A percentile compares a stretch with the other conserved stretches of the same genome.
Conservation (phyloP, 2,113 vertebrate genomes). For the Labrus mixtus region DNA sequence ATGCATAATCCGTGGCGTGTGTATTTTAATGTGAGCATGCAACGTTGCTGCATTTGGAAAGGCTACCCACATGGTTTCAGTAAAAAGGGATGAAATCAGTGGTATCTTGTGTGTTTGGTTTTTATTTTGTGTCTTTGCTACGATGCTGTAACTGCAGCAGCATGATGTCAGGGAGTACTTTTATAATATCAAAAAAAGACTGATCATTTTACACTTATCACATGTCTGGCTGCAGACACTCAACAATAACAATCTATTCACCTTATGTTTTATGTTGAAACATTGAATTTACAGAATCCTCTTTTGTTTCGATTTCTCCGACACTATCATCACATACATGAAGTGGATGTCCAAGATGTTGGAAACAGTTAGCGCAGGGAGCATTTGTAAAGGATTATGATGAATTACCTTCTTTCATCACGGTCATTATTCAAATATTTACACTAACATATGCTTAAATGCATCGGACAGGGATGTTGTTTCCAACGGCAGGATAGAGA, state of each 20-base stretch:
- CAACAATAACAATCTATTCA: conserved; percentile 17
- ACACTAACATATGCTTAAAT: conserved; percentile 39
- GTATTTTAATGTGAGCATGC: neutral
- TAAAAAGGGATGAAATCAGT: conserved; percentile 48
- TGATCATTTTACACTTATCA: neutral
- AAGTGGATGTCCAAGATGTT: conserved; percentile 23
- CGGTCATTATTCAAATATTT: conserved; percentile 61
- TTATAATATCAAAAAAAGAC: conserved; percentile 23
- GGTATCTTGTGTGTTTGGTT: conserved; percentile 39
- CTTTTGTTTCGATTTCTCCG: conserved; percentile 13
- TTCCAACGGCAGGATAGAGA: conserved; percentile 24
- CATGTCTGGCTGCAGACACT: neutral
- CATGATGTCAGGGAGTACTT: conserved; percentile 16
- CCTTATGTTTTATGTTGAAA: conserved; percentile 49
- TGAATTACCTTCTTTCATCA: conserved; percentile 56
- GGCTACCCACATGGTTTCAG: conserved; percentile 47
- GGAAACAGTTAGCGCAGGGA: conserved; percentile 50
- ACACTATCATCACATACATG: conserved; percentile 13
- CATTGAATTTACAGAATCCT: neutral
- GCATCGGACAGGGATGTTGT: conserved; percentile 16
- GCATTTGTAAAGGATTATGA: conserved; percentile 63
- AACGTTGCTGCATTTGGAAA: neutral
- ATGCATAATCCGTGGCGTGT: neutral
- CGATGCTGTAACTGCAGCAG: conserved; percentile 16
- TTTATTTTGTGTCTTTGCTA: conserved; percentile 13